Evolutionary conservation across 2,888 invertebrate genomes (phyloP), one percentile per base, ranked within the genome.

Genomic region (Punctoribates punctum): DNA sequence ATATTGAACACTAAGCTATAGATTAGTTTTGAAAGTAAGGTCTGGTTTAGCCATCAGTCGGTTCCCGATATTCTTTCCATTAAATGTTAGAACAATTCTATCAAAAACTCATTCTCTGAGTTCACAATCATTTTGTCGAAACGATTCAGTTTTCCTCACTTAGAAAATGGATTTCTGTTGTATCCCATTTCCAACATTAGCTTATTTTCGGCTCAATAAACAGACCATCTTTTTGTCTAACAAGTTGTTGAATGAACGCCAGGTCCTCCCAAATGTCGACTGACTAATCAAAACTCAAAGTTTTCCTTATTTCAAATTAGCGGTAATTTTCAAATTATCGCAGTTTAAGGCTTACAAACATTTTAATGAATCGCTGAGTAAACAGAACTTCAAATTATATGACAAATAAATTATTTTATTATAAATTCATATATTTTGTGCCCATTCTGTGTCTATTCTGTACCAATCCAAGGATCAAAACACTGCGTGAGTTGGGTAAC

Each of bases 1-100:
- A n/a, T 65, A 65, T 65, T 65, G 34, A 34, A 17, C 38, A 65
- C 34, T 65, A 65, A 34, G 34, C 65, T 38, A 65, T 65, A 65
- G 34, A 29, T 65, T 65, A 65, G 29, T 23, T 60, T 60, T 25
- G 20, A 60, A 60, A 60, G 25, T 27, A 27, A 54, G 5, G 23
- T 23, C 23, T 20, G 23, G 54, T 54, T 20, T 54, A 23, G 23
- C n/a, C 54, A 54, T 20, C n/a, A 54, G 54, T 20, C 23, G 3
- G 13, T 54, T 20, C 54, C n/a, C 4, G 4, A 62, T 62, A 62
- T 25, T 62, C 29, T 65, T 9, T 38, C 29, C 65, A 65, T 65
- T 34, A 29, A 62, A 65, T 38, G 29, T 65, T 65, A 65, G 65
- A 13, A 15, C 65, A 34, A 13, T 65, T 65, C 65, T 65, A 65